Base-by-base conservation (phyloP, 2,888 invertebrate genomes). In the Terebella lapidaria region DNA sequence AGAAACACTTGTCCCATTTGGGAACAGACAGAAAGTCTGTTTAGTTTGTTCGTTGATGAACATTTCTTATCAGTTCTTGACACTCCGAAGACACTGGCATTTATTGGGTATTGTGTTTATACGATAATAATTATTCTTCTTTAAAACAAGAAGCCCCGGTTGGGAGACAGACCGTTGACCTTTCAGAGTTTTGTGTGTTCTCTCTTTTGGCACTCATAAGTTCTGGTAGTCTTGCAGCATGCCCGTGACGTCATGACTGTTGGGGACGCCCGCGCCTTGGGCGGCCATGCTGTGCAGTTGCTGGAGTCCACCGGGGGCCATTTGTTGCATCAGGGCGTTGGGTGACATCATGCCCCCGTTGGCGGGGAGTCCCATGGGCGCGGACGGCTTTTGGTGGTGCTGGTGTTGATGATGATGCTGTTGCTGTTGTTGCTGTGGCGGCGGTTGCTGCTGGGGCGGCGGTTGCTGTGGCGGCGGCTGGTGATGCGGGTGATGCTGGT, bases 361-460 rank as follows among this genome's bases (percentile, higher is more conserved):
- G 15, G 49, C 18, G 18, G 49, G 5, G 18, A 18, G 49, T 15
- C 22, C 15, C 49, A 49, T 49, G 10, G 49, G 49, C 27, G 53
- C 53, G 26, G 53, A 24, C 53, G 53, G 27, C 53, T 24, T 53
- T 22, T 53, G 26, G 20, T 26, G 27, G 42, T 22, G 30, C 22
- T 29, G 29, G 24, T 29, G 55, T 35, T 29, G 55, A 5, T 29
- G 35, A 5, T 55, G 55, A 22, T 29, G 22, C 5, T 49, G 49
- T 18, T 10, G 42, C 10, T 55, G 55, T 10, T 29, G 35, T 10
- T 35, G 35, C 15, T 55, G 55, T 4, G 20, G 22, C 24, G 30
- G 55, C 20, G 29, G 55, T 22, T 55, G 55, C 3, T 29, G 55
- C 24, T 35, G 55, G 22, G 29, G 55, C 24, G 20, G 30, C 35